Conservation (phyloP, 2,113 vertebrate genomes). For the Turdus rufiventris region DNA sequence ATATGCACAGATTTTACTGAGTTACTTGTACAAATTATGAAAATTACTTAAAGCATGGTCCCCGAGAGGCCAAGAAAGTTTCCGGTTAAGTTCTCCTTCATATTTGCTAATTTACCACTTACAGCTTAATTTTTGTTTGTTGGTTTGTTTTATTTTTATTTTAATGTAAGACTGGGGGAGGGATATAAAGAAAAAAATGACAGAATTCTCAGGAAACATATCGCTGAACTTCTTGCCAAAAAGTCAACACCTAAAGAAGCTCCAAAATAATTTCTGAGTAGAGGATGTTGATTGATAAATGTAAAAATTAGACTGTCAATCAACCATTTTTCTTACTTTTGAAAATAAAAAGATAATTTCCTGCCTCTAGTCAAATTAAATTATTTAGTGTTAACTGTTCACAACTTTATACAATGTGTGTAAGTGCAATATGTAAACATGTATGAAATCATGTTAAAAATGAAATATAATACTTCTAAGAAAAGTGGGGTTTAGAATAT, state of each 20-base stretch:
- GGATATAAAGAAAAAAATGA: constrained; percentile 9
- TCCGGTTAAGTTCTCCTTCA: constrained; percentile 69
- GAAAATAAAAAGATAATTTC: neutral
- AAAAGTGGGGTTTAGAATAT: constrained; percentile 52
- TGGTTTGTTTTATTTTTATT: constrained; percentile 30
- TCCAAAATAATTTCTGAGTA: constrained; percentile 66
- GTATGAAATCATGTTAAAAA: constrained; percentile 62
- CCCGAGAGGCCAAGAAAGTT: constrained; percentile 79
- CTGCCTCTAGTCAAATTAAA: constrained; percentile 62
- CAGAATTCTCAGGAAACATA: constrained; percentile 76
- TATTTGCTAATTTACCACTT: constrained; percentile 50
- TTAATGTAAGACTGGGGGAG: constrained; percentile 58
- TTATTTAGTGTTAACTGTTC: constrained; percentile 63
- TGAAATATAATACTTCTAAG: constrained; percentile 43
- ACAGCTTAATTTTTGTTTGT: neutral
- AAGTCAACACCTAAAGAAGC: constrained; percentile 58
- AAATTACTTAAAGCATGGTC: constrained; percentile 81
- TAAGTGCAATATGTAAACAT: constrained; percentile 75
- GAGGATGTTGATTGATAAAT: constrained; percentile 63
- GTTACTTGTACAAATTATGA: constrained; percentile 64
- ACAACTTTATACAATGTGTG: constrained; percentile 61
- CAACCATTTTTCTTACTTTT: constrained; percentile 55
- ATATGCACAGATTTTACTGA: constrained; percentile 69
- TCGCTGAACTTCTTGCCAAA: constrained; percentile 73
- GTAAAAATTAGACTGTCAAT: constrained; percentile 54